These are phyloP conservation scores for Squalus acanthias DNA, from an alignment of 2,797 vertebrate genomes.

Conservation along the genomic window DNA sequence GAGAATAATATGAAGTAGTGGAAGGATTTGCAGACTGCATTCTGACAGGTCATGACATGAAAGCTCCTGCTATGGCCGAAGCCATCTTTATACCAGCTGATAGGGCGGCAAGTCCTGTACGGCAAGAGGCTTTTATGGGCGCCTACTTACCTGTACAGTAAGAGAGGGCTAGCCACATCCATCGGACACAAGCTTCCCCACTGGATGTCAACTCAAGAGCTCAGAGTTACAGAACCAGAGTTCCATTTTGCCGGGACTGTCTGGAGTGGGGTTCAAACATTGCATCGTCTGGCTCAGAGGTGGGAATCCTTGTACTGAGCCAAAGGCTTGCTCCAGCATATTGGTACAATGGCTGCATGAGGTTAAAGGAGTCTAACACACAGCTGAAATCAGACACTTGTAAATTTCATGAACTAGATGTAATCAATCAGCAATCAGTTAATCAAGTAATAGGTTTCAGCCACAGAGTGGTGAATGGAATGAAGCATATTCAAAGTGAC, in stretches of 20 bases:
- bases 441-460: slow-evolving; percentile 5
- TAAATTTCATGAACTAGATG: neutral
- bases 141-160: neutral
- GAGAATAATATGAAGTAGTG: neutral
- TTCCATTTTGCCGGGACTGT: neutral
- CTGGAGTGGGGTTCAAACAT: neutral
- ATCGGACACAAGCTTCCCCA: neutral
- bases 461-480: neutral
- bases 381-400: neutral
- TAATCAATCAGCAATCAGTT: neutral
- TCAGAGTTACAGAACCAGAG: neutral
- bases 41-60: neutral
- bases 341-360: neutral
- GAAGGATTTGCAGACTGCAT: neutral
- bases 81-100: neutral
- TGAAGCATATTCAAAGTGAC: neutral
- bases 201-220: neutral
- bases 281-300: neutral
- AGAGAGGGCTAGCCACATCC: neutral
- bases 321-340: neutral
- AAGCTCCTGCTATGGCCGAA: neutral
- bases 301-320: no score
- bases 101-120: neutral
- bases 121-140: neutral
- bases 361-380: neutral